Evolutionary conservation across 2,113 vertebrate species (phyloP).

Genomic region (Alligator sinensis): DNA sequence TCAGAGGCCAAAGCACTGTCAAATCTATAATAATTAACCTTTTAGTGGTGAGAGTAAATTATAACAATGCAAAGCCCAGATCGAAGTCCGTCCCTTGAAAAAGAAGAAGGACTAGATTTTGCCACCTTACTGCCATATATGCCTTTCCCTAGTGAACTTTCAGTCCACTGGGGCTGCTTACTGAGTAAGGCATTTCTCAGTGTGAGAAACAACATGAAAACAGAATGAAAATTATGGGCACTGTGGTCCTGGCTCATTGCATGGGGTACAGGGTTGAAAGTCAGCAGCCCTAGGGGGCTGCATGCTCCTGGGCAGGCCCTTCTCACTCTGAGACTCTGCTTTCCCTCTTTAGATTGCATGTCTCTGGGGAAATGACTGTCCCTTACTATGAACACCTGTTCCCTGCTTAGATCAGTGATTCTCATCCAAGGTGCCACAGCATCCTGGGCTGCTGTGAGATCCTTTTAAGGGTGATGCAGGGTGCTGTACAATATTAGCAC

Average conservation of each 20-base stretch:
- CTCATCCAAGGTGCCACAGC: too few species aligned
- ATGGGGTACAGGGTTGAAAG: too few species aligned
- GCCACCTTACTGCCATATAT: neutral
- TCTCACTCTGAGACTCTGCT: too few species aligned
- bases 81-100: neutral
- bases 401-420: neutral
- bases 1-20: constrained; percentile 41
- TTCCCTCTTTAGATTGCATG: too few species aligned
- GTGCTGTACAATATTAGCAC: too few species aligned
- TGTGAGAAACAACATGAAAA: neutral
- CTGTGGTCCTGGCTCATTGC: too few species aligned
- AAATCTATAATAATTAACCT: constrained; percentile 47
- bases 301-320: too few species aligned
- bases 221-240: neutral
- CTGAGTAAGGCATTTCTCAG: neutral
- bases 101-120: neutral
- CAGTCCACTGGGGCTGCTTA: neutral
- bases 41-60: constrained; percentile 24
- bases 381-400: neutral
- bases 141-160: neutral
- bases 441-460: too few species aligned
- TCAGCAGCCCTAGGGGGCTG: too few species aligned
- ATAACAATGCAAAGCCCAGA: neutral
- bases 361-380: neutral
- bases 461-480: too few species aligned